These are phyloP conservation scores for Gila orcuttii DNA, from an alignment of 2,113 vertebrate genomes.

Conservation along the genomic window DNA sequence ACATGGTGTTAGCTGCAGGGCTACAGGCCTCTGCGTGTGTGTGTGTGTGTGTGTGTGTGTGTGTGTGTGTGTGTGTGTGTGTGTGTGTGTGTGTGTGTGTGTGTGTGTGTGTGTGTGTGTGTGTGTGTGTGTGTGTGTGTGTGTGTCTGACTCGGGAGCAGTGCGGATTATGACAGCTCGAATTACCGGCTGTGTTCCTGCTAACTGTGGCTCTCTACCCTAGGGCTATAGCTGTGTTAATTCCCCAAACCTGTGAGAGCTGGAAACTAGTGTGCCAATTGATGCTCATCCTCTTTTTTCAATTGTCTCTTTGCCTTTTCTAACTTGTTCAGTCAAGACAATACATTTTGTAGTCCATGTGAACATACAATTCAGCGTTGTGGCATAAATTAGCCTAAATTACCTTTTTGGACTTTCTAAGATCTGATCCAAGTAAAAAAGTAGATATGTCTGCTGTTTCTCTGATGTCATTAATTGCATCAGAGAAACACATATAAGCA, in stretches of 20 bases:
- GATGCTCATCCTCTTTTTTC: constrained; percentile 2
- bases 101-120: too few relatives aligned
- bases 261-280: constrained; percentile 30
- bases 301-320: constrained; percentile 5
- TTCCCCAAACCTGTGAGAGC: constrained; percentile 56
- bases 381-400: background rate
- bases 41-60: constrained; percentile 10
- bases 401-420: background rate
- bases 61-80: too few relatives aligned
- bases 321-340: background rate
- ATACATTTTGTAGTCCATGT: background rate
- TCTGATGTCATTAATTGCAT: constrained; percentile 49
- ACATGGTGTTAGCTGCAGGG: constrained; percentile 30
- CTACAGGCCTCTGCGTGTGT: constrained; percentile 19
- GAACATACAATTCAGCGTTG: background rate
- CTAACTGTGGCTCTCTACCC: constrained; percentile 48
- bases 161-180: constrained; percentile 57
- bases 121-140: constrained; percentile 9
- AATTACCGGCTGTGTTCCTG: constrained; percentile 56
- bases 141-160: constrained; percentile 23
- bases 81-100: background rate
- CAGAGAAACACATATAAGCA: constrained; percentile 28
- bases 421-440: constrained; percentile 13
- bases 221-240: constrained; percentile 61
- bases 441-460: constrained; percentile 15